Percentiles rank a stretch among this genome's conserved stretches.
These are phyloP conservation scores for Laspeyria flexula DNA, from an alignment of 2,888 invertebrate genomes.

Conservation along the genomic window DNA sequence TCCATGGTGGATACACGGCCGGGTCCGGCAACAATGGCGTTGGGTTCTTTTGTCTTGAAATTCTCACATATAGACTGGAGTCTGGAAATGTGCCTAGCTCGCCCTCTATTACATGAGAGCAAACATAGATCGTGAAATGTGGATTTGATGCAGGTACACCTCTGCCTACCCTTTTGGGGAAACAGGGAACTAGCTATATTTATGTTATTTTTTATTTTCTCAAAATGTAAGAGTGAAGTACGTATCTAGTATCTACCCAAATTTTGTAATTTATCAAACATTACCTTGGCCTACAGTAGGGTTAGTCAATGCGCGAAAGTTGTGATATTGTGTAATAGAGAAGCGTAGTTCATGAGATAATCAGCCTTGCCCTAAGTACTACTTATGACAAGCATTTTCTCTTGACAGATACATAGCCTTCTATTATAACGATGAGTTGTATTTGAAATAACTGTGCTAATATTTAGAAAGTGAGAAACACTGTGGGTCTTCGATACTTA, in stretches of 20 bases:
- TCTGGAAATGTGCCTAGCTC: too few relatives aligned
- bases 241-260: neutral
- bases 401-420: neutral
- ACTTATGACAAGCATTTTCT: slow-evolving; percentile 4
- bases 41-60: too few relatives aligned
- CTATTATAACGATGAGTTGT: neutral
- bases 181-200: too few relatives aligned
- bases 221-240: too few relatives aligned
- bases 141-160: too few relatives aligned
- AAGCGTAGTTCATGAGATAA: slow-evolving; percentile 11
- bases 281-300: neutral
- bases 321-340: slow-evolving; percentile 32
- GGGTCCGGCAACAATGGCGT: too few relatives aligned
- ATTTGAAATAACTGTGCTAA: slow-evolving; percentile 12
- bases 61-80: too few relatives aligned
- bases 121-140: too few relatives aligned
- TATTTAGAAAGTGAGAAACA: slow-evolving; percentile 30
- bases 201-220: too few relatives aligned
- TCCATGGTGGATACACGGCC: too few relatives aligned
- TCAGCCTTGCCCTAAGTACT: slow-evolving; percentile 12
- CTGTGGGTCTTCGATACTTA: slow-evolving; percentile 13
- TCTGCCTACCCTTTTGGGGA: too few relatives aligned
- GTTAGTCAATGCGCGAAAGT: slow-evolving; percentile 20
- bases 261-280: neutral
- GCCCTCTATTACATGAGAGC: too few relatives aligned